Conservation (phyloP, 2,113 vertebrate species). For the Geococcyx californianus region DNA sequence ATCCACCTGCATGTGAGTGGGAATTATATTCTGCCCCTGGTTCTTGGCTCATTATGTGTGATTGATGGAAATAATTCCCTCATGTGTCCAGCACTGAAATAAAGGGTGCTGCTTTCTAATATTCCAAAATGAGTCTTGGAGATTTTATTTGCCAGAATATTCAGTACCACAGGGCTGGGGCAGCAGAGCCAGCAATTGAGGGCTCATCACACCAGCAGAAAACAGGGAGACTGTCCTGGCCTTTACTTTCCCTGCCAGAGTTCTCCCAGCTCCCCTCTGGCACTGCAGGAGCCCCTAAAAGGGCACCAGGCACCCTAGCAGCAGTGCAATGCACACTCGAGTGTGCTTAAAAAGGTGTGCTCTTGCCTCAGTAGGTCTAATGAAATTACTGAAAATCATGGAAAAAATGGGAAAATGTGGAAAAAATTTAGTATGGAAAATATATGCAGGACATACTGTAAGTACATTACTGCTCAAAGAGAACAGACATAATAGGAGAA, state of each 20-base stretch:
- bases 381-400: not conserved
- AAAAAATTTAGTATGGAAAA: not conserved
- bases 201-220: not conserved
- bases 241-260: not conserved
- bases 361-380: not conserved
- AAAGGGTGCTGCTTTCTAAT: too few species aligned
- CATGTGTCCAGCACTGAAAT: too few species aligned
- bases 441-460: not conserved
- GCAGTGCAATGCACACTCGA: rapidly evolving
- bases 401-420: not conserved
- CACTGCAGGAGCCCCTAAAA: not conserved
- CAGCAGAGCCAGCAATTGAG: too few species aligned
- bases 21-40: too few species aligned
- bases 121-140: too few species aligned
- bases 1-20: too few species aligned
- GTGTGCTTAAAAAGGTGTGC: rapidly evolving
- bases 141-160: too few species aligned
- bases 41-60: too few species aligned
- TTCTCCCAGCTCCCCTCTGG: not conserved
- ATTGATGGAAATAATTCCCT: too few species aligned
- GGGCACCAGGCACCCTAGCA: not conserved
- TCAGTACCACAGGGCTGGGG: too few species aligned
- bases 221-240: not conserved
- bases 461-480: not conserved
- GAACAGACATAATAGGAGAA: not conserved